Base-by-base conservation (phyloP, 53 echinoderm and acorn worm species). In the Paelopatides confundens region DNA sequence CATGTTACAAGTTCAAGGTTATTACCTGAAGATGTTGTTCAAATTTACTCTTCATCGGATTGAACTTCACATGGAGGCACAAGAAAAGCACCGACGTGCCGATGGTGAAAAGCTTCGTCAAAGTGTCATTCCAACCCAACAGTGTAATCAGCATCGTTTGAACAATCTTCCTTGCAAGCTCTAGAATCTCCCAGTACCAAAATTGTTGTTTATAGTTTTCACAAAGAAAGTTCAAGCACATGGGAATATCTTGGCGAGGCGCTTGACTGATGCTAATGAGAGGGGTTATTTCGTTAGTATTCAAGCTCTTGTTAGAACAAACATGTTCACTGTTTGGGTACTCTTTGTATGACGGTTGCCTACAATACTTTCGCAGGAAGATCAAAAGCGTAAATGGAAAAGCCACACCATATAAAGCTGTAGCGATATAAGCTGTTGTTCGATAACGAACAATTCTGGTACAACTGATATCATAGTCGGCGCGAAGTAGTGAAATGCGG, bases 391-490 rank as follows among this genome's bases (percentile, higher is more conserved):
- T 47, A 12, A 88, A 30, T 1, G 93, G 93, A 47, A 85, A 91
- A 7, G 84, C 93, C 2, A 91, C 35, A 2, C 91, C 85, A 53
- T 93, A 93, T 18, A 67, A 3, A 2, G 36, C 38, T 1, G 90
- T 38, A 11, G 81, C 50, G 12, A 58, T 62, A 47, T 88, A 65
- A 21, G 90, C 90, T 46, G 85, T 81, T 2, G 29, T 47, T 21
- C 91, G 91, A 3, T 32, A 34, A 23, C 27, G n/a, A 5, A 8
- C 14, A 33, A 70, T 12, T 0, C 17, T 37, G 11, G 63, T 24
- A 67, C 93, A 93, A 39, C 70, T 51, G 18, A 91, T 81, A 34
- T 87, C 83, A 69, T 85, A 93, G 38, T 93, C 91, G n/a, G 85
- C 76, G 27, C 91, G 52, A 23, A 90, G 63, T 31, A 87, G 30